Conservation (phyloP, 1,140 invertebrate species). For the Asobara japonica region DNA sequence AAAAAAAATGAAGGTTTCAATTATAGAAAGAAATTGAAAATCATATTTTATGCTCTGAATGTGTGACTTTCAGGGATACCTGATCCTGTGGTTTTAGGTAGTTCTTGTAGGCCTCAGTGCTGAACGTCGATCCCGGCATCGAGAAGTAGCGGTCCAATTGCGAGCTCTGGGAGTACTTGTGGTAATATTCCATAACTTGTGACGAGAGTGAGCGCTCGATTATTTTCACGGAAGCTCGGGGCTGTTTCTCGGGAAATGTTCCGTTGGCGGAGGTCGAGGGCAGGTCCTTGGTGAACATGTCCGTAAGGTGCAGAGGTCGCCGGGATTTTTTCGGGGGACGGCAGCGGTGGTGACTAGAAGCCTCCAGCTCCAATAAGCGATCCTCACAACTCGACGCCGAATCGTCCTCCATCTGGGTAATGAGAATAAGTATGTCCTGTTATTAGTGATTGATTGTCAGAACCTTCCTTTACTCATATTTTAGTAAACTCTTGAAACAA, state of each 20-base stretch:
- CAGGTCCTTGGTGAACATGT: constrained; percentile 16
- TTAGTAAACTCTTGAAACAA: no score
- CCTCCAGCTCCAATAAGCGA: constrained; percentile 42
- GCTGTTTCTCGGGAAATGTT: constrained; percentile 35
- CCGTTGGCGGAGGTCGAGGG: constrained; percentile 27
- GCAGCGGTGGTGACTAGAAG: constrained; percentile 24
- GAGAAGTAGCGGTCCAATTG: constrained; percentile 61
- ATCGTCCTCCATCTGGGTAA: constrained; percentile 59
- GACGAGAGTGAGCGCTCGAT: constrained; percentile 49
- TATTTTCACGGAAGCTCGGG: constrained; percentile 21
- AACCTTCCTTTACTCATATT: no score
- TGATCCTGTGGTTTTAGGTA: neutral
- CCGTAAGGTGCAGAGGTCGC: constrained; percentile 25
- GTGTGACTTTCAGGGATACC: no score
- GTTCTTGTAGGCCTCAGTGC: constrained; percentile 39
- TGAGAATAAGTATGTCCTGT: neutral
- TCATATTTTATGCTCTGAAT: no score
- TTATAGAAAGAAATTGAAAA: no score
- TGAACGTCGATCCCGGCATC: constrained; percentile 45
- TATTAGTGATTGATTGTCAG: no score
- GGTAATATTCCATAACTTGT: constrained; percentile 59
- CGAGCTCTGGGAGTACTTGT: constrained; percentile 55
- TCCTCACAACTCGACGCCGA: constrained; percentile 55
- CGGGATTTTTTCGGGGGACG: constrained; percentile 5
- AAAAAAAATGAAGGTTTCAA: no score